Conservation (phyloP, 23 tunicate genomes). For the Styela clava region DNA sequence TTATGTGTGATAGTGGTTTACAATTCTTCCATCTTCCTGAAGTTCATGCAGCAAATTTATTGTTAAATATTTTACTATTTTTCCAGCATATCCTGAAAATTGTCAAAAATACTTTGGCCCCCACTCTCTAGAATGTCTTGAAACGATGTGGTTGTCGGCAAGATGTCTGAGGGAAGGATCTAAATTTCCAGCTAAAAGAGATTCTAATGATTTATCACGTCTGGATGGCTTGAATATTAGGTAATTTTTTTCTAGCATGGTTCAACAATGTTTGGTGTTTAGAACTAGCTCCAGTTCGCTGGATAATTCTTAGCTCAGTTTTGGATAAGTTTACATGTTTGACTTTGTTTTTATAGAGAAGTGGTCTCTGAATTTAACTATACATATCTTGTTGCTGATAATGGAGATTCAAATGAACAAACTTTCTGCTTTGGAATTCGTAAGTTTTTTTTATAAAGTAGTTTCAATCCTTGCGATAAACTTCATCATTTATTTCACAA, state of each 20-base stretch:
- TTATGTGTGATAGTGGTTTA: no score
- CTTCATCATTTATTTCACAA: no score
- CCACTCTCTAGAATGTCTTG: constrained; percentile 24
- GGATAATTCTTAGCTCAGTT: no score
- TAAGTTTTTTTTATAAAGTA: no score
- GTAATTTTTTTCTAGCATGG: not conserved
- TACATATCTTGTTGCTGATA: not conserved
- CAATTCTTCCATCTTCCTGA: no score
- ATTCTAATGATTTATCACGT: not conserved
- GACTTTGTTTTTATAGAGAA: no score
- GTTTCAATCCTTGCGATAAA: no score
- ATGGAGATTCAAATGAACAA: constrained; percentile 1
- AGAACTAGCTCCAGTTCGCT: no score
- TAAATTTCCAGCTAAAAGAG: not conserved
- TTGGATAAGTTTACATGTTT: no score
- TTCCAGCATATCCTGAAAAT: not conserved
- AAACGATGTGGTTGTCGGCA: constrained; percentile 12
- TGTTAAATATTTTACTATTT: no score
- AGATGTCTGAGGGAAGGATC: constrained; percentile 4
- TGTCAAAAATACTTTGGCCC: constrained; percentile 16
- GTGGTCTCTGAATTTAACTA: not conserved
- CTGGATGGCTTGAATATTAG: constrained; percentile 4
- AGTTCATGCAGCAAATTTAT: no score
- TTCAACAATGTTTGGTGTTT: no score
- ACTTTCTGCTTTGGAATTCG: constrained; percentile 15